Evolutionary conservation across 2,888 invertebrate genomes (phyloP).

Genomic region (Gryllus longicercus): DNA sequence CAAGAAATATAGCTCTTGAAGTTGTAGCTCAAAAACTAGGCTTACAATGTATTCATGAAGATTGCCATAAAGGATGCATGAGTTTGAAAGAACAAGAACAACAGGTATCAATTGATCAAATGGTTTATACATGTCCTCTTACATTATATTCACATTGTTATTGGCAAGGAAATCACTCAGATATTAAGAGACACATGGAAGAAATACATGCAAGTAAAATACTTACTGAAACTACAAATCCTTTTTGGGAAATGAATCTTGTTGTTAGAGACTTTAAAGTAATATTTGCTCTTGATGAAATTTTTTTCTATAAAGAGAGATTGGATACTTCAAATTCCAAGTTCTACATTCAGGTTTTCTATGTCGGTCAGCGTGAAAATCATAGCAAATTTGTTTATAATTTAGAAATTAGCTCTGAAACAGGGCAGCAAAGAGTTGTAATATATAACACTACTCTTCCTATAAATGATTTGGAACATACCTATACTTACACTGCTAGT

Average conservation of each 20-base stretch:
- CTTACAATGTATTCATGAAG: neutral
- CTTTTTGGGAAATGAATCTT: neutral
- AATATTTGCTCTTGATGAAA: constrained; percentile 1
- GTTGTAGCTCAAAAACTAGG: neutral
- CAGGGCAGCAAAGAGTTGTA: neutral
- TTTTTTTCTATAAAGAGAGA: neutral
- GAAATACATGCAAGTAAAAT: neutral
- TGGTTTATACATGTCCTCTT: neutral
- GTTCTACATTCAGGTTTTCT: neutral
- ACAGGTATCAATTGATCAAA: neutral
- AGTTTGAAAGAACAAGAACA: neutral
- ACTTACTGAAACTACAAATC: neutral
- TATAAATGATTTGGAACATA: neutral
- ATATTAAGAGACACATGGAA: neutral
- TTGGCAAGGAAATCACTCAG: neutral
- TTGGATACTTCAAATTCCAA: neutral
- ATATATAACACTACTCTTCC: neutral
- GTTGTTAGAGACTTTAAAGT: neutral
- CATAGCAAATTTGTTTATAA: neutral
- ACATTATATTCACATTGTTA: neutral
- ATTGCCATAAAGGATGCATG: neutral
- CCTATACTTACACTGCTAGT: neutral
- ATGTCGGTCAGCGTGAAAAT: neutral
- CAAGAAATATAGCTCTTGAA: constrained; percentile 4
- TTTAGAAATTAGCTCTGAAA: neutral